Evolutionary conservation across 2,113 vertebrate genomes (phyloP).

Genomic region (Vulpes lagopus): DNA sequence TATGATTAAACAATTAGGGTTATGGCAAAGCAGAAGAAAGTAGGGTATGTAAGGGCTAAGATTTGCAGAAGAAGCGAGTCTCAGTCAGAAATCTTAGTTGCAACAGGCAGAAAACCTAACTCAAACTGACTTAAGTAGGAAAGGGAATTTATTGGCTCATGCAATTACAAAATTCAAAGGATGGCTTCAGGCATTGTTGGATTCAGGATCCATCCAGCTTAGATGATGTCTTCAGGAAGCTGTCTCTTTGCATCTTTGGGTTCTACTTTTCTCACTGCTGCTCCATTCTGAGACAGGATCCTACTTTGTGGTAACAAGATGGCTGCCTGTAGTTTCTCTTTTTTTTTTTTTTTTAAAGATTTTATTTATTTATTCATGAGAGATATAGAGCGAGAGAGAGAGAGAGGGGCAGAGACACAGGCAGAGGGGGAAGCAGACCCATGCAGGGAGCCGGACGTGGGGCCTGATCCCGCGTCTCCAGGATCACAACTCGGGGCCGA

Average conservation of each 20-base stretch:
- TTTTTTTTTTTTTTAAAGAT: too few species aligned
- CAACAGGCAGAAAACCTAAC: background rate
- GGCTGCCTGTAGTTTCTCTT: background rate
- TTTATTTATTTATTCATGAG: too few species aligned
- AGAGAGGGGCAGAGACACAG: too few species aligned
- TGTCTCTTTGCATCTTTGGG: background rate
- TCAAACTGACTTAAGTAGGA: background rate
- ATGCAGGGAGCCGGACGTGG: too few species aligned
- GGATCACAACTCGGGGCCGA: too few species aligned
- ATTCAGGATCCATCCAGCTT: background rate
- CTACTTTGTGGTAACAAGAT: background rate
- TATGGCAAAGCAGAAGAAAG: background rate
- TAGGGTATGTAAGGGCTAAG: background rate
- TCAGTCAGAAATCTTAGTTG: background rate
- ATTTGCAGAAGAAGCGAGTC: background rate
- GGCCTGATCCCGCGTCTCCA: too few species aligned
- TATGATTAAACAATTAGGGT: conserved; percentile 13
- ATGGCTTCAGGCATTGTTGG: background rate
- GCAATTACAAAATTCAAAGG: background rate
- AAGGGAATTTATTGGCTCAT: background rate
- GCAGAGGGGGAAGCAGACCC: too few species aligned
- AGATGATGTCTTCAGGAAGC: background rate
- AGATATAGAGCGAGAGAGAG: too few species aligned
- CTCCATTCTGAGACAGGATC: background rate
- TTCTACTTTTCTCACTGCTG: background rate